Base-by-base conservation (phyloP, 2,797 vertebrate species). In the Enteromius anoplus region DNA sequence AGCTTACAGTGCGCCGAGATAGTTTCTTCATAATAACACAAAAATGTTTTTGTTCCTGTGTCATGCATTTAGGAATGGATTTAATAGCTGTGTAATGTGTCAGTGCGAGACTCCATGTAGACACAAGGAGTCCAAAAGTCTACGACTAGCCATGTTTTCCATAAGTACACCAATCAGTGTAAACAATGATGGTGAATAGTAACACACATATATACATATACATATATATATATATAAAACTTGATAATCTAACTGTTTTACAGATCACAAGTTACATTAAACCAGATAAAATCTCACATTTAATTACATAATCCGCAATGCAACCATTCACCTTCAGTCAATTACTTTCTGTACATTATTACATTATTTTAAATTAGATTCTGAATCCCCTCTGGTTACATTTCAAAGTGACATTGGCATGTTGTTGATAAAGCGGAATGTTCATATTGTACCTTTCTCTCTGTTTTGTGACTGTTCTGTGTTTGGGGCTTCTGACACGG, bases 391-490 rank as follows among this genome's bases (percentile, higher is more conserved):
- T 71, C 42, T 47, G 19, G 42, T 71, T 29, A 49, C 45, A 71
- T 29, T 71, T 17, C 4, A 49, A 49, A 32, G 29, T 7, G 49
- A 51, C 9, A 1, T 32, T 6, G 47, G 37, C 55, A 60, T 62
- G 15, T 60, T 45, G 23, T 47, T 53, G 47, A 34, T 21, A 15
- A 3, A 73, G 71, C 37, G 47, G 3, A n/a, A 75, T 53, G 32
- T 7, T 51, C 14, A 7, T 19, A 32, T 69, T 40, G 51, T 88
- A 98, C 97, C 97, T 96, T 91, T 93, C 75, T 96, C 96, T 81
- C 87, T 88, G 77, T 92, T 92, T 66, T 95, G 95, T 0, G 29
- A 91, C 91, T 87, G 90, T 93, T 86, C 90, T 40, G 65, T 84
- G 80, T 84, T 83, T 78, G 87, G 88, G 86, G 87, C 83, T 84